Evolutionary conservation across 2,888 invertebrate species (phyloP), one percentile per base, ranked within the genome.

Genomic region (Xanthia togata): DNA sequence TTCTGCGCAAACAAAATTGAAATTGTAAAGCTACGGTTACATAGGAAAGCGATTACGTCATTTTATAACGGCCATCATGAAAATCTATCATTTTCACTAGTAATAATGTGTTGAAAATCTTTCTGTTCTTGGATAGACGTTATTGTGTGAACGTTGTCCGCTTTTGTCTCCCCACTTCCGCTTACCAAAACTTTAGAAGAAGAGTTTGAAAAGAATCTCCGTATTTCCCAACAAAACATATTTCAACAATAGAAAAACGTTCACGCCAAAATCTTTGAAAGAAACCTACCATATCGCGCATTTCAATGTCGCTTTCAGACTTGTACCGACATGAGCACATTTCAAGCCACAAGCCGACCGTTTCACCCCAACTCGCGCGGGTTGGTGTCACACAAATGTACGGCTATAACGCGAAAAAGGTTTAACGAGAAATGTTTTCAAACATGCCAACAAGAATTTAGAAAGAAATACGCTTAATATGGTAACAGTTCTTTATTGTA

Each of bases 351-450:
- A 76, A 82, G 64, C 47, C 65, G 71, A 81, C 70, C 53, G 55
- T 50, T 73, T 68, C 35, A 35, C 41, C 68, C 72, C n/a, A 31
- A 76, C 59, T 53, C 31, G 62, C 35, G 44, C 41, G 71, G 44
- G 69, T 76, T 82, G 64, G 73, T 82, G 73, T 76, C 82, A 73
- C 72, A 70, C 35, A 76, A 70, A 72, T 79, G 35, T 80, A 77
- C 68, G 62, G 69, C 44, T 60, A n/a, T n/a, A n/a, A n/a, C n/a
- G n/a, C n/a, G n/a, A n/a, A 83, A 81, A 73, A 73, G 71, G 70
- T 35, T 81, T 60, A 73, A 62, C 23, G 44, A 47, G 62, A 84
- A 73, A 71, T 78, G 53, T 81, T 79, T 78, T 79, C 74, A 70
- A 72, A 72, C 67, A 81, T 57, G 57, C 53, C 55, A 76, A 67